Evolutionary conservation across 2,113 vertebrate species (phyloP), one percentile per base, ranked within the genome.

Genomic region (Macrotus californicus): DNA sequence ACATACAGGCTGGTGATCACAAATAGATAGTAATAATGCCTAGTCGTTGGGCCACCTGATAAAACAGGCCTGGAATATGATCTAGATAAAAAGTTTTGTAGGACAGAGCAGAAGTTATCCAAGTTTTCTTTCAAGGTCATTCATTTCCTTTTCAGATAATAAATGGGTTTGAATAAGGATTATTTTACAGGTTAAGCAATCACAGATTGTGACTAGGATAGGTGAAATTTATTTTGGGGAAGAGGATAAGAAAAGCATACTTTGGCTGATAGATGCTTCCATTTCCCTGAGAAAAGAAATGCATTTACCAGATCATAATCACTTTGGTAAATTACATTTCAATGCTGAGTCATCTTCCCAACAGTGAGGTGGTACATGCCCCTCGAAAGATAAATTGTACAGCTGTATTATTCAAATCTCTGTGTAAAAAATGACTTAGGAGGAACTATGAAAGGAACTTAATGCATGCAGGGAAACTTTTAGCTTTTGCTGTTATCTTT

Each of bases 271-370:
- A 91, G 79, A 91, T 94, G 52, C 91, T 95, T 85, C 87, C 50
- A 72, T 96, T 93, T 95, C 95, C 39, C 75, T 11, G n/a, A 94
- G 83, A 76, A 93, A 90, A 87, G 31, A 94, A 72, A 77, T 46
- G 18, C 21, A 81, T 79, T 89, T 77, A 88, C 66, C 24, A 43
- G 86, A 48, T 89, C 61, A 34, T 76, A 89, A 94, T 91, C 94
- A 76, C 75, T 67, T 89, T 87, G 67, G 50, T 91, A 95, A 85
- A 73, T 95, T 66, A 4, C 22, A 81, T 80, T 84, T 80, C 61
- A 41, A 9, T 80, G 66, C 16, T 19, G 12, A 91, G 15, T 59
- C 79, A 90, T 52, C 50, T 69, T 43, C 21, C 15, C 0, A 36
- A 31, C 31, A 4, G 1, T 61, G 0, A 7, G 1, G 26, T 0